These are phyloP conservation scores for Danionella dracula DNA, from an alignment of 2,797 vertebrate species.

Conservation along the genomic window DNA sequence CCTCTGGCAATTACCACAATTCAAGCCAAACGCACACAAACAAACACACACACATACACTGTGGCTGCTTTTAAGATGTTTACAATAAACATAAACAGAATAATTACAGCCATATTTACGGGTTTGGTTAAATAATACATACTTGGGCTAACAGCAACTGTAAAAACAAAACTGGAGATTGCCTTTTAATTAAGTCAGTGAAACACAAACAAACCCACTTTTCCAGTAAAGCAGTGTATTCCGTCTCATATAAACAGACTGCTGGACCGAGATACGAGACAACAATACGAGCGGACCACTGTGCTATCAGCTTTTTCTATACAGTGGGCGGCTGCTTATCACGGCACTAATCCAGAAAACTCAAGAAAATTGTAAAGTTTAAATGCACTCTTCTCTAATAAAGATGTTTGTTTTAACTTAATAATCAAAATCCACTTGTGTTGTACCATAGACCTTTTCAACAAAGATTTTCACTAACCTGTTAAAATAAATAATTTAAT, in stretches of 20 bases:
- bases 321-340: background rate
- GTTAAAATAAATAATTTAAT: no score
- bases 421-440: no score
- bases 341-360: background rate
- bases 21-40: conserved; percentile 25
- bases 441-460: no score
- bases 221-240: conserved; percentile 80
- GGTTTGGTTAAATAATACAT: conserved; percentile 73
- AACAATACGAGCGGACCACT: conserved; percentile 81
- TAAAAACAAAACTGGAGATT: conserved; percentile 72
- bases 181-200: conserved; percentile 79
- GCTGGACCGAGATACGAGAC: conserved; percentile 75
- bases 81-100: conserved; percentile 78
- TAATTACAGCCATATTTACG: conserved; percentile 71
- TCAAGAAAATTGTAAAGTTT: background rate
- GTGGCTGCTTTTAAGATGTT: conserved; percentile 56
- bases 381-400: no score
- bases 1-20: conserved; percentile 55
- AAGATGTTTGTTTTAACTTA: no score
- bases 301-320: conserved; percentile 29
- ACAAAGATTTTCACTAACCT: no score
- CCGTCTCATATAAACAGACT: conserved; percentile 83
- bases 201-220: conserved; percentile 77
- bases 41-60: conserved; percentile 44
- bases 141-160: conserved; percentile 66